Conservation (phyloP, 2,797 vertebrate genomes). For the Spinus pinus region DNA sequence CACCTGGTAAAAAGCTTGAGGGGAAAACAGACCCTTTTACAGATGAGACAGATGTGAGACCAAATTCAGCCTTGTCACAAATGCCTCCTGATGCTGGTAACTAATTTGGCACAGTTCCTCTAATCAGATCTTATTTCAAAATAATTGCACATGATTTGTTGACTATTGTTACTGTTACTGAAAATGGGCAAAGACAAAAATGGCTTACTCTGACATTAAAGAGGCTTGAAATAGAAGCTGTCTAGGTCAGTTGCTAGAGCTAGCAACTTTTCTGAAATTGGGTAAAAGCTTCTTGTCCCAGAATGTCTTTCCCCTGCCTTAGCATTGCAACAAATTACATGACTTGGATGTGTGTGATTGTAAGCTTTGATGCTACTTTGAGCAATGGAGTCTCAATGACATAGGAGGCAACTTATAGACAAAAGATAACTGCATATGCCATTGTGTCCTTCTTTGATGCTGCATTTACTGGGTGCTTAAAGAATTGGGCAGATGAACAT, state of each 20-base stretch:
- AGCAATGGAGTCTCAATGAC: not conserved
- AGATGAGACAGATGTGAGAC: not conserved
- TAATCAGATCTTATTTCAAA: slow-evolving; percentile 1
- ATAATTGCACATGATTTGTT: slow-evolving; percentile 1
- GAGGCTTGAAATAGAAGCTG: slow-evolving; percentile 15
- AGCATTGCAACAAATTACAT: not conserved
- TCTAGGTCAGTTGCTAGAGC: not conserved
- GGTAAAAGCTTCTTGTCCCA: not conserved
- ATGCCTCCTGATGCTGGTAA: not conserved
- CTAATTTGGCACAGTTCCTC: not conserved
- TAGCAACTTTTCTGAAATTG: not conserved
- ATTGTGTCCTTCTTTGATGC: not conserved
- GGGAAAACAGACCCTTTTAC: not conserved
- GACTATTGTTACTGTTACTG: not conserved
- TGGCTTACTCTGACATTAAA: not conserved
- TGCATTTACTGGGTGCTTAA: not conserved
- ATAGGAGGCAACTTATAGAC: not conserved
- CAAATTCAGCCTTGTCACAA: not conserved
- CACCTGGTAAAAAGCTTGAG: not conserved
- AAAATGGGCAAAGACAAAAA: slow-evolving; percentile 12
- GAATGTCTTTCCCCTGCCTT: not conserved
- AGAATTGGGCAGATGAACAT: not conserved
- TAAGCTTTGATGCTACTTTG: not conserved
- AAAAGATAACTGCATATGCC: not conserved
- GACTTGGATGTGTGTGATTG: not conserved